Percentiles rank a stretch among this genome's conserved stretches.
Conservation (phyloP, 2,797 vertebrate genomes). For the Phoxinus dragarum region DNA sequence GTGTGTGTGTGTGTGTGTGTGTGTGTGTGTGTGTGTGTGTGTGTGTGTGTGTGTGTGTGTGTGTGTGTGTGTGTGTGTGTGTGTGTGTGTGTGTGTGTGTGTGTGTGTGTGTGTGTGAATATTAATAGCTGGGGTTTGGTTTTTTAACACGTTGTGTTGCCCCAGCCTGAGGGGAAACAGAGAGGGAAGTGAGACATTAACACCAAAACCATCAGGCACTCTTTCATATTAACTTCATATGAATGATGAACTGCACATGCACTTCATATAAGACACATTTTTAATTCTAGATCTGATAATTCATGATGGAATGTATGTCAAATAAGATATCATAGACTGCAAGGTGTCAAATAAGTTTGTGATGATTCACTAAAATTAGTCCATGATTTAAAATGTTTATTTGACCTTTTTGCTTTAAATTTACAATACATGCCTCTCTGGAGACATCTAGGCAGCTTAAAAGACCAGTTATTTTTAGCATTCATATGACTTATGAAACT, state of each 20-base stretch:
- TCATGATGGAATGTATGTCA: neutral
- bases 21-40: slow-evolving; percentile 62
- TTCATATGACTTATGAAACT: neutral
- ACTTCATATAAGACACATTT: slow-evolving; percentile 45
- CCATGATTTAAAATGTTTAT: neutral
- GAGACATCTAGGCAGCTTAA: neutral
- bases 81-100: slow-evolving; percentile 58
- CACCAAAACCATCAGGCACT: slow-evolving; percentile 74
- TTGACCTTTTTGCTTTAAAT: slow-evolving; percentile 15
- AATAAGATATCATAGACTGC: neutral
- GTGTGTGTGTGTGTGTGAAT: slow-evolving; percentile 69
- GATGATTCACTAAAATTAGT: neutral
- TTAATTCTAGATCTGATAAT: neutral
- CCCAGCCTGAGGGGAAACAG: slow-evolving; percentile 79
- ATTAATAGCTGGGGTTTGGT: slow-evolving; percentile 83
- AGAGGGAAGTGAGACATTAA: slow-evolving; percentile 83
- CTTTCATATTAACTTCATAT: slow-evolving; percentile 53
- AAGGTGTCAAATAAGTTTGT: neutral
- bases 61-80: slow-evolving; percentile 62
- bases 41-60: neutral
- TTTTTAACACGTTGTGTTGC: slow-evolving; percentile 79
- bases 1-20: slow-evolving; percentile 62
- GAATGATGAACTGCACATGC: slow-evolving; percentile 38
- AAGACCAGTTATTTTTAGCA: neutral
- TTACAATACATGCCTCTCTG: neutral